Evolutionary conservation across 2,888 invertebrate genomes (phyloP).

Genomic region (Drosophila anceps): DNA sequence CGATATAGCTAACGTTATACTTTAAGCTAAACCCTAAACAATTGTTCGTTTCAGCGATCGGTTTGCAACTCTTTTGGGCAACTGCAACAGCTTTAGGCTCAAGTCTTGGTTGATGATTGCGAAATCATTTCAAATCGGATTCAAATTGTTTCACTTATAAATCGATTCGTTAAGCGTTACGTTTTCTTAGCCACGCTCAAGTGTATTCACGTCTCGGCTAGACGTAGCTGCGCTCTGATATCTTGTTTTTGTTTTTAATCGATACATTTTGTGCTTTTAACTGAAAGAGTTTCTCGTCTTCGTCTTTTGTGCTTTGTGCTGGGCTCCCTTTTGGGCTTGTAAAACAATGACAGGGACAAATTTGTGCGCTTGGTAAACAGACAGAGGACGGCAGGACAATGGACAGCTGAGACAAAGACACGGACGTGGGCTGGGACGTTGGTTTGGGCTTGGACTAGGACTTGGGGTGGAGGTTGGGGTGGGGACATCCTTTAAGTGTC

Average conservation of each 20-base stretch:
- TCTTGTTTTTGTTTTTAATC: slow-evolving; percentile 47
- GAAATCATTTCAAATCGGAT: background rate
- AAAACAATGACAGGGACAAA: slow-evolving; percentile 77
- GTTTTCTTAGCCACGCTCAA: background rate
- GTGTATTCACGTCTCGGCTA: background rate
- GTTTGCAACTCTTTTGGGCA: too few relatives aligned
- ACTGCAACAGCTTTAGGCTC: too few relatives aligned
- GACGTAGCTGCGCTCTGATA: background rate
- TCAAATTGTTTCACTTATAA: background rate
- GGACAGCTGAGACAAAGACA: slow-evolving; percentile 28
- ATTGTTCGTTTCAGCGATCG: too few relatives aligned
- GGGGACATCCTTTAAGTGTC: slow-evolving; percentile 61
- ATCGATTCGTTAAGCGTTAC: background rate
- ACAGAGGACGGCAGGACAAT: slow-evolving; percentile 23
- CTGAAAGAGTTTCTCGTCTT: slow-evolving; percentile 35
- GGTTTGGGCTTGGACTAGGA: background rate
- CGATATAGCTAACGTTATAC: too few relatives aligned
- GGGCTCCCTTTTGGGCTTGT: slow-evolving; percentile 56
- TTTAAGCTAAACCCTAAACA: too few relatives aligned
- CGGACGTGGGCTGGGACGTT: background rate
- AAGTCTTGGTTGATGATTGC: background rate
- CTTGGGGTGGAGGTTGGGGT: background rate
- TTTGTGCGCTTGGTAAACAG: slow-evolving; percentile 58
- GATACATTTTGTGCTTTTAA: slow-evolving; percentile 52
- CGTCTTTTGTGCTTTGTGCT: slow-evolving; percentile 1